Conservation (phyloP, 2,888 invertebrate genomes). For the Morpho deidamia region DNA sequence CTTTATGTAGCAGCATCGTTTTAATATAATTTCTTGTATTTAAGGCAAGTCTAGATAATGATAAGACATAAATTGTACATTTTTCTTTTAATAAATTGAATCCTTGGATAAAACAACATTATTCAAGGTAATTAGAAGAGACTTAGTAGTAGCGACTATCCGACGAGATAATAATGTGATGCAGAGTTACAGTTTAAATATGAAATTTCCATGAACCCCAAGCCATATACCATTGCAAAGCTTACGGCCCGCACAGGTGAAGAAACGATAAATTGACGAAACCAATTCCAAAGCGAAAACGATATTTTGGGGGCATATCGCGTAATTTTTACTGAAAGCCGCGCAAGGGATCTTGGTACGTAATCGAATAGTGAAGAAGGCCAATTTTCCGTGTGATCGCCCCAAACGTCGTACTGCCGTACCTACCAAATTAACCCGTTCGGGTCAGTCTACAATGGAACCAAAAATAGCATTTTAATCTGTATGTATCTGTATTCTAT, state of each 20-base stretch:
- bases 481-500: too few species aligned
- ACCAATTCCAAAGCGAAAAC: conserved; percentile 18
- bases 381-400: conserved; percentile 72
- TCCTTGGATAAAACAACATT: too few species aligned
- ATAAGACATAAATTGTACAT: too few species aligned
- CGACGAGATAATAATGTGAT: too few species aligned
- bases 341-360: conserved; percentile 62
- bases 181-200: background rate
- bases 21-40: too few species aligned
- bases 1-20: too few species aligned
- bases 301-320: conserved; percentile 33
- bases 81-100: too few species aligned
- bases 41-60: too few species aligned
- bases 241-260: conserved; percentile 3
- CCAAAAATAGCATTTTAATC: conserved; percentile 19
- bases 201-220: background rate
- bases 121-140: background rate
- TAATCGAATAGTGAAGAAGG: conserved; percentile 63
- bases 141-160: too few species aligned
- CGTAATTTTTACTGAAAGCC: conserved; percentile 42
- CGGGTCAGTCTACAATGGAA: conserved; percentile 41
- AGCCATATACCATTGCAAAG: background rate
- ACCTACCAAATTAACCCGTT: conserved; percentile 65
- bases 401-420: conserved; percentile 46
- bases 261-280: conserved; percentile 19